Evolutionary conservation across 2,113 vertebrate genomes (phyloP).

Genomic region (Anarhynchus alexandrinus): DNA sequence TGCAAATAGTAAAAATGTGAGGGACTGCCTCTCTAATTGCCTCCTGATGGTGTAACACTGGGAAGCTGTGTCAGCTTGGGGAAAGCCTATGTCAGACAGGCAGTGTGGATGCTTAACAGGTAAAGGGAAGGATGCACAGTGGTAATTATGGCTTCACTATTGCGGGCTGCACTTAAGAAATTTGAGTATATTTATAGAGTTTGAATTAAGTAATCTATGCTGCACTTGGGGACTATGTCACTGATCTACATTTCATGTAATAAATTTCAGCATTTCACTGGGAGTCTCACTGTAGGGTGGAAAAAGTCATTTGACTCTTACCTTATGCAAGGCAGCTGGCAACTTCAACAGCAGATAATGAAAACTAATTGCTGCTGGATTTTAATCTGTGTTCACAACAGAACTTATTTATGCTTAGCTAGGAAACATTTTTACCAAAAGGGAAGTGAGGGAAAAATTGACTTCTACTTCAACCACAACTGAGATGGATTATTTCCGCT

Average conservation of each 20-base stretch:
- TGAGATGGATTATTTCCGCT: neutral
- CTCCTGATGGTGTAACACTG: fast-evolving
- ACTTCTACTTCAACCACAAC: neutral
- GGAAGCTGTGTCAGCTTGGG: neutral
- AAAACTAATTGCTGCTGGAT: neutral
- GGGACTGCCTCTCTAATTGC: fast-evolving
- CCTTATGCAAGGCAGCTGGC: neutral
- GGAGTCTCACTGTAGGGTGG: neutral
- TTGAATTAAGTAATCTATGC: neutral
- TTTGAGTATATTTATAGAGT: fast-evolving
- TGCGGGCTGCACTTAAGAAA: neutral
- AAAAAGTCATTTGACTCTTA: neutral
- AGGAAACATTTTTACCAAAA: neutral
- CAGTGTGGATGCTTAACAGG: fast-evolving
- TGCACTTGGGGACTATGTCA: fast-evolving
- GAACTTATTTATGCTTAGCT: neutral
- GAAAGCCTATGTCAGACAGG: fast-evolving
- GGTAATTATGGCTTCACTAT: fast-evolving
- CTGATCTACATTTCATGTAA: fast-evolving
- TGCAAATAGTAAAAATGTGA: fast-evolving
- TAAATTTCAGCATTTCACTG: neutral
- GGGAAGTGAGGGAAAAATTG: neutral
- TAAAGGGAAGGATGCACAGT: neutral
- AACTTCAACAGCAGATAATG: neutral
- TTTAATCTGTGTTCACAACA: neutral